Conservation (phyloP, 2,888 invertebrate genomes). For the Microplitis deprimator region DNA sequence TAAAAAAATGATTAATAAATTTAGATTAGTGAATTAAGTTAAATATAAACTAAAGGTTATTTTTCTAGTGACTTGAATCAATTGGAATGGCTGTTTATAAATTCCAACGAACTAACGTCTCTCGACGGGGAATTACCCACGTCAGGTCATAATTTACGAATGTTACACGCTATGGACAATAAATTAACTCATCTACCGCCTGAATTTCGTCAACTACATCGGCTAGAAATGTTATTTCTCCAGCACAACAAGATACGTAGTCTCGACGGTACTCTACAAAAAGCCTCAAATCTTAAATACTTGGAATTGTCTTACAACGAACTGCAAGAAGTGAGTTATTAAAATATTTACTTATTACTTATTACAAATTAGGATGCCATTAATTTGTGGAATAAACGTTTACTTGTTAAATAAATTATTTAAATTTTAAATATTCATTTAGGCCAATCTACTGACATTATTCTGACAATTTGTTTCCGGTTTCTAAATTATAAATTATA, state of each 20-base stretch:
- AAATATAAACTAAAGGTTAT: neutral
- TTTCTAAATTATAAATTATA: neutral
- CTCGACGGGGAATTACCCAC: constrained; percentile 84
- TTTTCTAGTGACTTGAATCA: constrained; percentile 76
- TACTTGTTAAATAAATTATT: constrained; percentile 5
- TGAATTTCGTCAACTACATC: constrained; percentile 80
- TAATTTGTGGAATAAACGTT: neutral
- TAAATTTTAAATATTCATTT: constrained; percentile 3
- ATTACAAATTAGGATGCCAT: neutral
- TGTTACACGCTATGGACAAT: constrained; percentile 84
- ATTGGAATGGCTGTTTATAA: constrained; percentile 85
- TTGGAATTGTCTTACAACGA: constrained; percentile 82
- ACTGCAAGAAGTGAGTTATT: constrained; percentile 78
- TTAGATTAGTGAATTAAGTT: neutral
- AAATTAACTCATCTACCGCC: constrained; percentile 80
- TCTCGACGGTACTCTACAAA: constrained; percentile 81
- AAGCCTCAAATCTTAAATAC: constrained; percentile 78
- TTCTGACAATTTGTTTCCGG: neutral
- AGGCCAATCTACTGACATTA: neutral
- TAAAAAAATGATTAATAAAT: neutral
- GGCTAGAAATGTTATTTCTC: constrained; percentile 81
- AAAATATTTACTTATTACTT: neutral
- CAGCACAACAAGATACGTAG: constrained; percentile 81
- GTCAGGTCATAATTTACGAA: constrained; percentile 77
- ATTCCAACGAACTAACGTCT: constrained; percentile 81